Evolutionary conservation across 2,113 vertebrate genomes (phyloP).

Genomic region (Sus scrofa): T2T-Sscrofa CM000814.6:79872501-79873000

Average conservation of each 20-base stretch:
- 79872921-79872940: not conserved
- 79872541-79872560: no score
- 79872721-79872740: not conserved
- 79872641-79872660: not conserved
- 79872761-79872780: not conserved
- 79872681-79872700: not conserved
- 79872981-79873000: not conserved
- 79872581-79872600: not conserved
- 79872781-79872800: not conserved
- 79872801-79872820: slow-evolving; percentile 18
- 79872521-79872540: no score
- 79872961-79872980: not conserved
- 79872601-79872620: not conserved
- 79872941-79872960: not conserved
- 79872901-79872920: not conserved
- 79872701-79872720: not conserved
- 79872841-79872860: not conserved
- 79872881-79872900: not conserved
- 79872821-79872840: not conserved
- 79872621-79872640: not conserved
- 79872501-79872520: no score
- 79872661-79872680: not conserved
- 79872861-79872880: not conserved
- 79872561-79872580: no score
- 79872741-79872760: not conserved